phyloP scores from a whole-genome alignment of 2,888 invertebrate species.

The Drosophila flavopinicola region DNA sequence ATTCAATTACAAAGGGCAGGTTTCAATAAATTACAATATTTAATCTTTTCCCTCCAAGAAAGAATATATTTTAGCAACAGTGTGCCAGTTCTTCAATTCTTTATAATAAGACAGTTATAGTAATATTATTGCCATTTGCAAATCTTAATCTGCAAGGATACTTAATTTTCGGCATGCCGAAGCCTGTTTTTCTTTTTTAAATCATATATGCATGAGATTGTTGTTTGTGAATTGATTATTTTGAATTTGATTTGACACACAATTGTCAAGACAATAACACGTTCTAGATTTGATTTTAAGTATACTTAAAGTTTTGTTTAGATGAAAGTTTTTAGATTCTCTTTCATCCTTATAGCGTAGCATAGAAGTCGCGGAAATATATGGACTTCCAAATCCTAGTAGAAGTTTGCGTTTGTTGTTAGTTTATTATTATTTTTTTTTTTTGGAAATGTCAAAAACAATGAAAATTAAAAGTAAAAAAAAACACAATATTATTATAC shows the following conservation, averaged over 20 bases:
- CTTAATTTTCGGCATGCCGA: conserved; percentile 40
- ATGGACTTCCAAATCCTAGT: conserved; percentile 84
- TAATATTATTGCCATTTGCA: background rate
- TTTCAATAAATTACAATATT: no score
- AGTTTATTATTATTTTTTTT: conserved; percentile 40
- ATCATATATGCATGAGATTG: conserved; percentile 11
- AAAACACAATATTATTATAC: conserved; percentile 71
- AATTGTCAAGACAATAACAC: conserved; percentile 59
- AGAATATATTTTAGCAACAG: no score
- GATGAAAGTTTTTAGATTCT: conserved; percentile 84
- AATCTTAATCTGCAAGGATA: conserved; percentile 39
- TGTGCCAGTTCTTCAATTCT: no score
- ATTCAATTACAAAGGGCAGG: no score
- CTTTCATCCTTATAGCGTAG: conserved; percentile 83
- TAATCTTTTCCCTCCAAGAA: no score
- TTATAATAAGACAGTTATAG: no score
- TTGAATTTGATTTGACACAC: conserved; percentile 35
- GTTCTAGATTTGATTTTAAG: conserved; percentile 64
- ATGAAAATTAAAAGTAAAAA: conserved; percentile 56
- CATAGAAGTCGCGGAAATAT: conserved; percentile 81
- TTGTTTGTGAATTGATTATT: conserved; percentile 8
- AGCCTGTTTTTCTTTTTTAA: background rate
- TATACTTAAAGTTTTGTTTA: conserved; percentile 84
- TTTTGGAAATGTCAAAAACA: conserved; percentile 61
- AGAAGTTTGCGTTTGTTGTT: conserved; percentile 69